Evolutionary conservation across 2,888 invertebrate species (phyloP), one percentile per base, ranked within the genome.

Genomic region (Cephus sareptanus): DNA sequence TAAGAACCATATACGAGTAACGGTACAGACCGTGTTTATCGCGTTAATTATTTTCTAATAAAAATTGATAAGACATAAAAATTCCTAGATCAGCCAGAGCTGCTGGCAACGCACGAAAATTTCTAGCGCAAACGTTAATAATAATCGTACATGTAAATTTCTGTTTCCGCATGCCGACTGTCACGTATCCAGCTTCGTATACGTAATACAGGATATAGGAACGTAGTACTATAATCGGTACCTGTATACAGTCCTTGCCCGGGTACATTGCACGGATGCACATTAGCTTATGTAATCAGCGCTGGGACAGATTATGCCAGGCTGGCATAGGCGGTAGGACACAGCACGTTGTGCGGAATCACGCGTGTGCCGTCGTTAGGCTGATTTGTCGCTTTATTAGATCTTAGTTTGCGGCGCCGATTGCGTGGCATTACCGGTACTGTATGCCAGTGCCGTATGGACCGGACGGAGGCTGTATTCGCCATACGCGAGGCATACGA

Each of bases 351-450:
- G 71, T 71, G 71, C 12, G 12, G 71, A 33, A 71, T 71, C 71
- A 23, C 31, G 31, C 71, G 83, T 82, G 84, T 84, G 84, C 81
- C 83, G 84, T 82, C 85, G 86, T 87, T 88, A 88, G 85, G 84
- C 87, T 91, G 91, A 91, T 91, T 91, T 90, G 91, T 91, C 89
- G 91, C 90, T 91, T 91, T 91, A 91, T 91, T 91, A 91, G 90
- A 91, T 91, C 91, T 91, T 91, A 89, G 89, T 87, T 89, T 86
- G 86, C 84, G 77, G 37, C 77, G 34, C 37, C 81, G 80, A 81
- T 81, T 76, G 78, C 82, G 82, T 23, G 9, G 83, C 85, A 83
- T 86, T 85, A 81, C 79, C 79, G 84, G 84, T 81, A 80, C 81
- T 78, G 81, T 79, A 79, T 69, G 79, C 81, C 75, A 4, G 68